Conservation (phyloP, 2,113 vertebrate species). For the Callospermophilus lateralis region DNA sequence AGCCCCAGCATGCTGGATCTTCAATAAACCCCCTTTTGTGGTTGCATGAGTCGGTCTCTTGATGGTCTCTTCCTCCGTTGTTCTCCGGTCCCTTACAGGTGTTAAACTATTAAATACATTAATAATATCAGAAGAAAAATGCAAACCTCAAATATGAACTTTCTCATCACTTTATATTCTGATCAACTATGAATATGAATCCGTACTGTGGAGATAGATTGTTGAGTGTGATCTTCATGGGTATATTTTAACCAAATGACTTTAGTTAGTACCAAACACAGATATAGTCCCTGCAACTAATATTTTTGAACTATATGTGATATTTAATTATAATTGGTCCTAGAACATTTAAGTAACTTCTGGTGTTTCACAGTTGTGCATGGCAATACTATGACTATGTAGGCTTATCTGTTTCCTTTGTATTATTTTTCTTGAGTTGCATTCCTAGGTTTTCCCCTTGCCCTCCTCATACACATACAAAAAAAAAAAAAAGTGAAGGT, state of each 20-base stretch:
- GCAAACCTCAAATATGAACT: neutral
- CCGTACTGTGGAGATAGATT: neutral
- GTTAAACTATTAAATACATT: neutral
- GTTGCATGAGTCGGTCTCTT: too few relatives aligned
- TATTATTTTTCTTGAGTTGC: neutral
- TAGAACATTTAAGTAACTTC: slow-evolving; percentile 42
- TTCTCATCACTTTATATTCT: neutral
- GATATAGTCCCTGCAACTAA: neutral
- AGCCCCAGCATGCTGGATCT: too few relatives aligned
- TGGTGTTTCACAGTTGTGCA: neutral
- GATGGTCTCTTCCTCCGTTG: too few relatives aligned
- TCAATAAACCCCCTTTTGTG: too few relatives aligned
- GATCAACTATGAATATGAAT: neutral
- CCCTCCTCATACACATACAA: neutral
- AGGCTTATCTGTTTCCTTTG: slow-evolving; percentile 31
- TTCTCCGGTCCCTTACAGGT: too few relatives aligned
- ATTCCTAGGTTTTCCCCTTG: neutral
- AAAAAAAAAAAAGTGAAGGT: neutral
- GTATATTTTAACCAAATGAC: neutral
- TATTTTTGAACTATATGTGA: slow-evolving; percentile 20
- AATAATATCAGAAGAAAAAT: neutral
- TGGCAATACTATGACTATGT: neutral
- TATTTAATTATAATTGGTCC: neutral
- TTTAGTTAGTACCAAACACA: neutral
- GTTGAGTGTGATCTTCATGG: neutral